Evolutionary conservation across 2,797 vertebrate genomes (phyloP).

Genomic region (Capromys pilorides): DNA sequence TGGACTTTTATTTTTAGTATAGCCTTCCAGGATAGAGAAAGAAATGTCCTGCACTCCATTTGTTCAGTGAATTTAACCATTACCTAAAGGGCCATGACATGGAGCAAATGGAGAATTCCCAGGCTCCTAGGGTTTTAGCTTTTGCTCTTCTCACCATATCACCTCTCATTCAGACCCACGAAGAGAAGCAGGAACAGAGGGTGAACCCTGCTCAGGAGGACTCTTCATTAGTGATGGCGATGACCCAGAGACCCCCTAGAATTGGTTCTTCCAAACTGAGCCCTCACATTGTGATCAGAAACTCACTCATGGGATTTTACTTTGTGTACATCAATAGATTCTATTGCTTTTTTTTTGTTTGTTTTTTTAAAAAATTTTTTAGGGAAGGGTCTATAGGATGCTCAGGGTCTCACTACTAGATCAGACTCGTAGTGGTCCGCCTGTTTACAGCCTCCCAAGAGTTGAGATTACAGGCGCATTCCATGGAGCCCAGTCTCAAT

Average conservation of each 20-base stretch:
- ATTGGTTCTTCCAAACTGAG: background rate
- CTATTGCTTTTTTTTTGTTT: background rate
- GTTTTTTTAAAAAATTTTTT: too few species aligned
- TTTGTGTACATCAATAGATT: background rate
- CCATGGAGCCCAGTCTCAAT: too few species aligned
- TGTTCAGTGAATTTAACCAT: background rate
- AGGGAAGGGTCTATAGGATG: too few species aligned
- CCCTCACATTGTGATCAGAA: background rate
- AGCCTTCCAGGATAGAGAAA: background rate
- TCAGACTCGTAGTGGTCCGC: too few species aligned
- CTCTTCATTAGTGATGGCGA: background rate
- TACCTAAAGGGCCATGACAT: too few species aligned
- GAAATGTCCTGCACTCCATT: background rate
- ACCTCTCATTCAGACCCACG: background rate
- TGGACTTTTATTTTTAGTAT: background rate
- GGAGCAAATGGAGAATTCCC: background rate
- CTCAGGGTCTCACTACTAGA: too few species aligned
- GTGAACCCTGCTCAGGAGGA: background rate
- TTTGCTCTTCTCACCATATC: background rate
- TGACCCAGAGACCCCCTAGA: background rate
- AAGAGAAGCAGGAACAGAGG: background rate
- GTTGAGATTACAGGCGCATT: too few species aligned
- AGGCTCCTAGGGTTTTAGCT: background rate
- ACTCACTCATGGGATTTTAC: background rate
- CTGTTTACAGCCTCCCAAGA: too few species aligned